phyloP scores from a whole-genome alignment of 92 coral and sea anemone genomes.

The Isaurus tuberculatus region DNA sequence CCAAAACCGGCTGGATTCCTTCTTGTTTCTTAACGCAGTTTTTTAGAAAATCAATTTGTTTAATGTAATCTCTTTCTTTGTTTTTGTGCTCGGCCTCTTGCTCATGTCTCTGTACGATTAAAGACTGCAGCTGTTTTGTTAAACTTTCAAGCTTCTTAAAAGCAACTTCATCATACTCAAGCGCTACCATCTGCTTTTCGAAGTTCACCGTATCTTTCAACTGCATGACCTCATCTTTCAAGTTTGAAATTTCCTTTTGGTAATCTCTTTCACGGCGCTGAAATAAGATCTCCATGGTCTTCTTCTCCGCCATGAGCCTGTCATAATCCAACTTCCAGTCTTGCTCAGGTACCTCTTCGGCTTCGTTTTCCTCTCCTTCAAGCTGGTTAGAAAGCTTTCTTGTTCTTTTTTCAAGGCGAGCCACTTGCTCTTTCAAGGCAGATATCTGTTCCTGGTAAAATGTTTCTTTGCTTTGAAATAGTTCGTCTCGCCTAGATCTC shows the following conservation, averaged over 20 bases:
- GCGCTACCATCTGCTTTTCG: conserved; percentile 83
- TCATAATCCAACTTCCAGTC: conserved; percentile 88
- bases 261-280: conserved; percentile 76
- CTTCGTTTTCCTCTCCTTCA: conserved; percentile 61
- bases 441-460: conserved; percentile 90
- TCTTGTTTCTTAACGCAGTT: conserved; percentile 48
- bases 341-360: conserved; percentile 53
- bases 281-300: conserved; percentile 74
- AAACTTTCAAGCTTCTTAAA: conserved; percentile 79
- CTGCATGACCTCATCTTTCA: conserved; percentile 78
- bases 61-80: conserved; percentile 56
- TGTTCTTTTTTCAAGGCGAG: conserved; percentile 75
- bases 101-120: conserved; percentile 71
- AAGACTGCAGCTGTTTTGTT: conserved; percentile 79
- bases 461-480: conserved; percentile 84
- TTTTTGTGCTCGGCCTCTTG: conserved; percentile 41
- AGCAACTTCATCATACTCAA: conserved; percentile 82
- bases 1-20: conserved; percentile 22
- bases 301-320: conserved; percentile 83
- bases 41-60: conserved; percentile 50
- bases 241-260: conserved; percentile 69
- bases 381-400: conserved; percentile 66
- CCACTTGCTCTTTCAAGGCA: conserved; percentile 85
- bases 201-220: conserved; percentile 79
- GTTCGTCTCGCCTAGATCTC: conserved; percentile 86